Evolutionary conservation across 2,888 invertebrate genomes (phyloP), one percentile per base, ranked within the genome.

Genomic region (Trimorus sp.): DNA sequence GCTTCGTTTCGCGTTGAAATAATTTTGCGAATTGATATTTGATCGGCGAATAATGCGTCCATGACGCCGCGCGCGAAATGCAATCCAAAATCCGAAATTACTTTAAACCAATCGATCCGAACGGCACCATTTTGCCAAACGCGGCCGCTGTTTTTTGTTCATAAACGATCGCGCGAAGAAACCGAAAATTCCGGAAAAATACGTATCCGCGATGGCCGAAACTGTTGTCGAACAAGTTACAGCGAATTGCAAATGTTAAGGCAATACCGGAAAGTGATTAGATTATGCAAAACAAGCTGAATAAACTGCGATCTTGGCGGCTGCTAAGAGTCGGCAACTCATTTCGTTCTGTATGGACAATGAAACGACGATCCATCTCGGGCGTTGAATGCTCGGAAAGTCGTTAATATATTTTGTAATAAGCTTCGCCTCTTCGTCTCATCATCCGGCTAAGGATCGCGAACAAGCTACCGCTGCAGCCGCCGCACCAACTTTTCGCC

Each of bases 211-310:
- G 1, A 48, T 48, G n/a, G 40, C 12, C 48, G 48, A 7, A 69
- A 65, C 53, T 65, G 36, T 66, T 69, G 37, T 53, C 14, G 26
- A 63, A 73, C 73, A 37, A 70, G 51, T 58, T 26, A 45, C 37
- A 38, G n/a, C 49, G 59, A 82, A 79, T 58, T 75, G 70, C 62
- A 51, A 16, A 60, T 68, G 54, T 73, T 76, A 76, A 79, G 49
- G 56, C 62, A 58, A 65, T 76, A 62, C 69, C n/a, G 58, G 73
- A 83, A 79, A 83, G 73, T 76, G 85, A 87, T 86, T 85, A 82
- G 85, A 89, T 89, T 89, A 89, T 88, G 88, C 85, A 88, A 87
- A 89, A 84, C 83, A 73, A 79, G 66, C 63, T 78, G 84, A 85
- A 87, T 86, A 86, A 88, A 87, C 85, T 77, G 74, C 81, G 83